Evolutionary conservation across 2,888 invertebrate species (phyloP).

Genomic region (Gibbula magus): DNA sequence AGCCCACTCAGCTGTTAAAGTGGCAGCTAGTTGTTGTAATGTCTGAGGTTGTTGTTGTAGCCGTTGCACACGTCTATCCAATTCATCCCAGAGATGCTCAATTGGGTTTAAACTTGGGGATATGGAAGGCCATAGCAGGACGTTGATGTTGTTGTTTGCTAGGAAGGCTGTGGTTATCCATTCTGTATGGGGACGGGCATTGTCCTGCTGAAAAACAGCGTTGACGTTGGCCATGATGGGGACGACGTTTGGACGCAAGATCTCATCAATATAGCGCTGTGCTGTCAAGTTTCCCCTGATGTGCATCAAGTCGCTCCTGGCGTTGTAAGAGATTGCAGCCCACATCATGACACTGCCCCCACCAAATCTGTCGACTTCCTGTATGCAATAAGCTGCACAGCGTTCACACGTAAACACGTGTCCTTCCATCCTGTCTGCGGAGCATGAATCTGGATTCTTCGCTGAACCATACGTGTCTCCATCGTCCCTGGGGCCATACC

Average conservation of each 20-base stretch:
- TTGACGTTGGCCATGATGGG: conserved; percentile 25
- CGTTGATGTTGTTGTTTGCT: conserved; percentile 27
- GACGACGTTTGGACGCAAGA: conserved; percentile 33
- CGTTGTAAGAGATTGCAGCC: conserved; percentile 28
- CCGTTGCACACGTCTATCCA: conserved; percentile 24
- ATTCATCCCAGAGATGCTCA: conserved; percentile 37
- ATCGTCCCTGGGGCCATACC: conserved; percentile 9
- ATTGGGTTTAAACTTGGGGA: conserved; percentile 32
- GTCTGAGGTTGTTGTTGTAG: conserved; percentile 26
- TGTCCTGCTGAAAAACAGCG: conserved; percentile 39
- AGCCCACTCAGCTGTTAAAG: conserved; percentile 30
- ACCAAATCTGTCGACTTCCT: conserved; percentile 32
- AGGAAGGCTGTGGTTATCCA: conserved; percentile 26
- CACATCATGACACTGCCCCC: conserved; percentile 41
- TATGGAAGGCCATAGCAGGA: conserved; percentile 32
- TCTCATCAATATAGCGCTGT: conserved; percentile 33
- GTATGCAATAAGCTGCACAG: conserved; percentile 26
- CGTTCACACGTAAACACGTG: conserved; percentile 28
- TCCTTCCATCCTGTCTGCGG: conserved; percentile 26
- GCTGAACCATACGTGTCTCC: conserved; percentile 28
- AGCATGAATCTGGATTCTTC: conserved; percentile 35
- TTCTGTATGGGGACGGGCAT: conserved; percentile 35
- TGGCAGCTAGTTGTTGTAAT: conserved; percentile 22
- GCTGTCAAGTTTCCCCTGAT: conserved; percentile 34
- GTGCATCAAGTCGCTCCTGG: conserved; percentile 22